Evolutionary conservation across 2,888 invertebrate species (phyloP), one percentile per base, ranked within the genome.

Genomic region (Drosophila tripunctata): DNA sequence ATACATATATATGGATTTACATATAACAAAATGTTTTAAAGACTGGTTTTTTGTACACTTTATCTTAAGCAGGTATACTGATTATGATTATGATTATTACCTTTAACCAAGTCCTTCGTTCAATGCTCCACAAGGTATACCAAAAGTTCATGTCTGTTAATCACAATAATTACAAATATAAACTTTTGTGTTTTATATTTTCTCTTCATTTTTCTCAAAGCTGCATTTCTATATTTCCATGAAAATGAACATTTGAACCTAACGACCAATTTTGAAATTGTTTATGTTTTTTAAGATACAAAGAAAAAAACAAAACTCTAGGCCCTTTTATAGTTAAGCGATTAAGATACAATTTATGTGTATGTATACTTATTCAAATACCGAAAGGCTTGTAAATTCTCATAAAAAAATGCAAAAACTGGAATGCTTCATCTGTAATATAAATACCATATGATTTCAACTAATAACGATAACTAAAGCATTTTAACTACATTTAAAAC

Each of bases 21-120:
- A 67, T 43, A 76, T 50, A 78, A 70, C 41, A 70, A 79, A 52
- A 87, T 79, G 74, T 86, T 89, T 88, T 88, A 85, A 89, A 89
- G 89, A 89, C 89, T 89, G 89, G 89, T 89, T 89, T 87, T 88
- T 90, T 90, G 88, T 88, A 89, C 77, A 88, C 87, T 89, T 88
- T 86, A 88, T 87, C 82, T 87, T 87, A 87, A 79, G 78, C 75
- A 75, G 70, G 64, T 62, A 58, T 73, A 87, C 82, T 43, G 47
- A 69, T 69, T 75, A 61, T 62, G 45, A 58, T 58, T 58, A 27
- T 24, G 27, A 41, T 41, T 35, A 31, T 54, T 22, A 56, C 4
- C 19, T 43, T 30, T 27, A 27, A 27, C 27, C 7, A 27, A 27
- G 24, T 14, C 27, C 47, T 36, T 47, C 6, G 36, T 30, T 55